phyloP scores from a whole-genome alignment of 1,140 invertebrate species.

The Arctopsyche grandis region DNA sequence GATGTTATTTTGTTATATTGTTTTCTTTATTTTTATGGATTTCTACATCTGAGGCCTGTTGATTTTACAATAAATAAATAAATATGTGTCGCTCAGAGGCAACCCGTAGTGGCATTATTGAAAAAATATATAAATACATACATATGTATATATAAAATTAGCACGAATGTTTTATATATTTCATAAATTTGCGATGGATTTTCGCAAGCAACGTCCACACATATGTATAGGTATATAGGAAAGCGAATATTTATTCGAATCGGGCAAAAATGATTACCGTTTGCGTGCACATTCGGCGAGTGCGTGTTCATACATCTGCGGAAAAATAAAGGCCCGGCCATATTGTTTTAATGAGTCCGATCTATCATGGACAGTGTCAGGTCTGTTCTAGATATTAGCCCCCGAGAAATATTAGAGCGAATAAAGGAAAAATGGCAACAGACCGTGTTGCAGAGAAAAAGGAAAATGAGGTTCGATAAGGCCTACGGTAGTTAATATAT shows the following conservation, averaged over 20 bases:
- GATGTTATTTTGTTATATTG: no score
- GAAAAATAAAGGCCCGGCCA: slow-evolving; percentile 44
- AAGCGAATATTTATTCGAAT: slow-evolving; percentile 27
- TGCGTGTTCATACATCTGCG: slow-evolving; percentile 45
- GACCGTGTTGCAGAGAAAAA: slow-evolving; percentile 27
- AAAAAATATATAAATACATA: no score
- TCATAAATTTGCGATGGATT: no score
- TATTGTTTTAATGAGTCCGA: slow-evolving; percentile 54
- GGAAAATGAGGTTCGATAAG: slow-evolving; percentile 50
- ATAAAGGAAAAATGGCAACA: slow-evolving; percentile 36
- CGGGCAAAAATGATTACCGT: slow-evolving; percentile 33
- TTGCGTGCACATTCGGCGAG: slow-evolving; percentile 36
- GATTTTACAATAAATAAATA: no score
- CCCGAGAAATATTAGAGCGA: slow-evolving; percentile 43
- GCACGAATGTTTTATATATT: no score
- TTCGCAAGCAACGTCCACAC: no score
- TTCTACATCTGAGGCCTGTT: no score
- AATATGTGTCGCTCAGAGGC: no score
- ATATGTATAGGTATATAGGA: neutral
- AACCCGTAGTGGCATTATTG: no score
- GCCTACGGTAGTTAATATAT: slow-evolving; percentile 49
- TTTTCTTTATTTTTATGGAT: no score
- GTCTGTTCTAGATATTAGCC: slow-evolving; percentile 48
- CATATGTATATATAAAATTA: no score
- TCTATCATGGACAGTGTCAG: slow-evolving; percentile 54